phyloP scores from a whole-genome alignment of 2,888 invertebrate genomes.

The Micoletzkya japonica region DNA sequence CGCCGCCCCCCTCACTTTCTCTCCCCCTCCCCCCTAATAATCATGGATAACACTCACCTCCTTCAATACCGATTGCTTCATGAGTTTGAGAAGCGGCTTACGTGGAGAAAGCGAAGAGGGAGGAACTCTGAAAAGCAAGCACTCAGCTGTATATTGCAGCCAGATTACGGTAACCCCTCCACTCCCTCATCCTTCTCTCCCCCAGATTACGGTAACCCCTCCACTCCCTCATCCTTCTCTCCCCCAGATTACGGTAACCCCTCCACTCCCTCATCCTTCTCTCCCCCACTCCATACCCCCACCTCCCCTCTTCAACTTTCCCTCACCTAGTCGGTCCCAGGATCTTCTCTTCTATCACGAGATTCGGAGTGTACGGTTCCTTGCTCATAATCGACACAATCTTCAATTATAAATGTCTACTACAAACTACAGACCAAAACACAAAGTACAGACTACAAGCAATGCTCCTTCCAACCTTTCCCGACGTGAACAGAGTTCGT shows the following conservation, averaged over 20 bases:
- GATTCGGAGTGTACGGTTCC: constrained; percentile 17
- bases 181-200: no score
- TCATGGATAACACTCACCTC: no score
- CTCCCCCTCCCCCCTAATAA: no score
- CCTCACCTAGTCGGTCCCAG: constrained; percentile 23
- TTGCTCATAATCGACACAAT: constrained; percentile 22
- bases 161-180: no score
- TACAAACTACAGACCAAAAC: not conserved
- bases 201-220: no score
- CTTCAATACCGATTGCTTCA: not conserved
- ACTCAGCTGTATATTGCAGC: no score
- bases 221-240: no score
- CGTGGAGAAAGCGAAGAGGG: not conserved
- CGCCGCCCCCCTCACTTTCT: not conserved
- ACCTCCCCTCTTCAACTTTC: no score
- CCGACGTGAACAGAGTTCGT: constrained; percentile 23
- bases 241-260: no score
- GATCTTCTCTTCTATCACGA: constrained; percentile 23
- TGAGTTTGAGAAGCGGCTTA: not conserved
- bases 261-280: no score
- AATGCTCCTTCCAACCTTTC: constrained; percentile 15
- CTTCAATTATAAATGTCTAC: not conserved
- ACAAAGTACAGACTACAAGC: not conserved
- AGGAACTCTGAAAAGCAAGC: not conserved
- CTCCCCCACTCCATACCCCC: no score